phyloP scores from a whole-genome alignment of 53 echinoderm and acorn worm species.

The Mesocentrotus franciscanus region DNA sequence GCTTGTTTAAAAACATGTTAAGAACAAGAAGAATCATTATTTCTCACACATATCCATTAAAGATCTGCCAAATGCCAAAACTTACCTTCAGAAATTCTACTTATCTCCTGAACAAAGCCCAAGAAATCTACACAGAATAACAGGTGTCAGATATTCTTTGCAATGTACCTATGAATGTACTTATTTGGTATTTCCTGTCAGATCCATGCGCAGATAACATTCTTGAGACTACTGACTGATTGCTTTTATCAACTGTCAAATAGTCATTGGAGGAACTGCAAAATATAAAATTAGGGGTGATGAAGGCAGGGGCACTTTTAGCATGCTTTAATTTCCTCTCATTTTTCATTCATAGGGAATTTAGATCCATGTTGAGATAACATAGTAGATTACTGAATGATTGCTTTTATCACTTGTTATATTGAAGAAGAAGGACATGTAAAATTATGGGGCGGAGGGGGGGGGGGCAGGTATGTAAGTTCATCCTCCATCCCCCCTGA shows the following conservation, averaged over 20 bases:
- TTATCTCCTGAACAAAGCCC: background rate
- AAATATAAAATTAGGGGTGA: background rate
- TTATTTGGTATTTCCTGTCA: constrained; percentile 54
- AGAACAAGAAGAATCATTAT: background rate
- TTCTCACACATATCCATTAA: background rate
- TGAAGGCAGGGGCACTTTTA: background rate
- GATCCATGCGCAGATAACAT: constrained; percentile 9
- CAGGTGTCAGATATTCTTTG: constrained; percentile 19
- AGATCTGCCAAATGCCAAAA: background rate
- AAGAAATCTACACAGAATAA: background rate
- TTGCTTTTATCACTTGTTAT: too few relatives aligned
- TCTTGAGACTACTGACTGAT: constrained; percentile 47
- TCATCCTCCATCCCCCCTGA: too few relatives aligned
- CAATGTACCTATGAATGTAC: constrained; percentile 54
- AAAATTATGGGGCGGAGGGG: too few relatives aligned
- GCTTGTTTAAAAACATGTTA: background rate
- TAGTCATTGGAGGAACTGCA: background rate
- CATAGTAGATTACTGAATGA: too few relatives aligned
- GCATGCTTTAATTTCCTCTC: too few relatives aligned
- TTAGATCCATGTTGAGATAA: too few relatives aligned
- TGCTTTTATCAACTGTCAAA: constrained; percentile 35
- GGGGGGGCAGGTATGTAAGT: too few relatives aligned
- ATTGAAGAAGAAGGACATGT: too few relatives aligned
- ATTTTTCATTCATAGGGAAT: too few relatives aligned
- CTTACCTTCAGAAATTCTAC: background rate